A percentile compares a stretch with the other conserved stretches of the same genome.
phyloP scores from a whole-genome alignment of 2,113 vertebrate genomes.

The Micronycteris hirsuta region DNA sequence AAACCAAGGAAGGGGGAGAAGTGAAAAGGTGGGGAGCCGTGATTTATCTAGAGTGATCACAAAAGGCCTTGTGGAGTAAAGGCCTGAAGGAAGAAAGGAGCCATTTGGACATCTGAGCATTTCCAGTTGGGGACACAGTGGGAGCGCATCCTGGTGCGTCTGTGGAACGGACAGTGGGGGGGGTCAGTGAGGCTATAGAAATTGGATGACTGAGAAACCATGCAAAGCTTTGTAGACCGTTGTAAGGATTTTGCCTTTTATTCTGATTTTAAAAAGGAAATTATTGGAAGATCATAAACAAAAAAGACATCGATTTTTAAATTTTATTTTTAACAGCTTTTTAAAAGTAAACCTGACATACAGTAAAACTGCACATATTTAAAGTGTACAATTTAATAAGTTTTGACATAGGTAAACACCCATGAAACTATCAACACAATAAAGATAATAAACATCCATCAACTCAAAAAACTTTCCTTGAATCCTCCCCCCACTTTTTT shows the following conservation, averaged over 20 bases:
- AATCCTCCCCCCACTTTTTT: background rate
- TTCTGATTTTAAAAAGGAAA: constrained; percentile 27
- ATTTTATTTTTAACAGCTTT: constrained; percentile 1
- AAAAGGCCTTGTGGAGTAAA: background rate
- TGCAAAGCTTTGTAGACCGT: background rate
- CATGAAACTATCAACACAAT: background rate
- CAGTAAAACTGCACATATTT: background rate
- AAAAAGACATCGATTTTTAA: background rate
- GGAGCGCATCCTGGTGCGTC: background rate
- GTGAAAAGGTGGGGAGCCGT: background rate
- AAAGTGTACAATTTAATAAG: background rate
- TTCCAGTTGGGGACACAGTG: background rate
- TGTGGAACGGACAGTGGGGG: background rate
- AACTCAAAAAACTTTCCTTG: background rate
- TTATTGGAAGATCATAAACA: background rate
- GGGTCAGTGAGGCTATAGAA: background rate
- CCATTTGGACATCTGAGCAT: background rate
- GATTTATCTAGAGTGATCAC: background rate
- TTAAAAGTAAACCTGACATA: background rate
- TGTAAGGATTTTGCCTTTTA: background rate
- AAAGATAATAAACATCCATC: background rate
- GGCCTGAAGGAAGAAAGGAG: background rate
- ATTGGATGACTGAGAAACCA: background rate
- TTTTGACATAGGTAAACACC: background rate
- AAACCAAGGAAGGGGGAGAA: background rate